These are phyloP conservation scores for Sardinella longiceps DNA, from an alignment of 2,797 vertebrate genomes.

Conservation along the genomic window DNA sequence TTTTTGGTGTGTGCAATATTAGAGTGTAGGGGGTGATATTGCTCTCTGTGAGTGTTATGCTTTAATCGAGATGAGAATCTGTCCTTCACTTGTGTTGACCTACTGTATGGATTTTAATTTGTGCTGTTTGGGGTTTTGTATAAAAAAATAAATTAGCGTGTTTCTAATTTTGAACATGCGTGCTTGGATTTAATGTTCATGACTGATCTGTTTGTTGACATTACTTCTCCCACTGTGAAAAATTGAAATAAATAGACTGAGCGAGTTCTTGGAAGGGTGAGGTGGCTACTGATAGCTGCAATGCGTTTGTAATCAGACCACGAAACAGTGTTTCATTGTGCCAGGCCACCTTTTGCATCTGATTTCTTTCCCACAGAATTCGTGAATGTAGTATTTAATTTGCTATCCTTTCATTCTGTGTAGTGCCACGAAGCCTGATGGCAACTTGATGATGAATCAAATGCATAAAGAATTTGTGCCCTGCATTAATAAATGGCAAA, in stretches of 20 bases:
- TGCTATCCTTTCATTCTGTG: not conserved
- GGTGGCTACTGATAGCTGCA: not conserved
- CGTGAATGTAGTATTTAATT: slow-evolving; percentile 15
- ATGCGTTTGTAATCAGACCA: not conserved
- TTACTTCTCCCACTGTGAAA: not conserved
- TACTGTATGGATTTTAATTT: slow-evolving; percentile 59
- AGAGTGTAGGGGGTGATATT: slow-evolving; percentile 51
- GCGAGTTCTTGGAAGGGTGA: not conserved
- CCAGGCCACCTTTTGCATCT: not conserved
- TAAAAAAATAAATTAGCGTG: slow-evolving; percentile 71
- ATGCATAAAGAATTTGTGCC: not conserved
- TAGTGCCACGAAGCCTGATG: not conserved
- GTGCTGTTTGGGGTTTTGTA: slow-evolving; percentile 67
- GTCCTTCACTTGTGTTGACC: slow-evolving; percentile 51
- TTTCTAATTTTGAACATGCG: slow-evolving; percentile 51
- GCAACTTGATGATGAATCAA: not conserved
- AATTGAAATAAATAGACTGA: not conserved
- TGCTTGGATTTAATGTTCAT: slow-evolving; percentile 6
- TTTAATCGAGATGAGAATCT: slow-evolving; percentile 58
- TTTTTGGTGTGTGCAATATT: slow-evolving; percentile 76
- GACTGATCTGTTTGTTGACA: not conserved
- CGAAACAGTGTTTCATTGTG: not conserved
- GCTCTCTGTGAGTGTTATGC: slow-evolving; percentile 61
- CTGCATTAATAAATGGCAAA: slow-evolving; percentile 9
- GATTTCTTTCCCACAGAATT: not conserved